phyloP scores from a whole-genome alignment of 2,888 invertebrate genomes.

The Dichetophora obliterata region DNA sequence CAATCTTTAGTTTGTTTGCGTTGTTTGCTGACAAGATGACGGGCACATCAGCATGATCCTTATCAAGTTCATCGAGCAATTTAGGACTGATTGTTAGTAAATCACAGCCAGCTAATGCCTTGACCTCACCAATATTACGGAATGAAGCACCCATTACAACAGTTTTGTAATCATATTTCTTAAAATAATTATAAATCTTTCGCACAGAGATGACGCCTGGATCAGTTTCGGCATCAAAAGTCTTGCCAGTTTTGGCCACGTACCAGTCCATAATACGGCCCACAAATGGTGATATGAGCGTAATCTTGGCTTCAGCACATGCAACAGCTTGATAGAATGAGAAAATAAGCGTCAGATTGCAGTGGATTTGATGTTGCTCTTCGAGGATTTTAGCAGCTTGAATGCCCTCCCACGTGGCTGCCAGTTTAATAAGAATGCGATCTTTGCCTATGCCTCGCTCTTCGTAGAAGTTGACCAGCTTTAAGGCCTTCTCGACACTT shows the following conservation, averaged over 20 bases:
- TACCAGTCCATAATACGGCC: conserved; percentile 99
- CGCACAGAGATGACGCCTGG: conserved; percentile 97
- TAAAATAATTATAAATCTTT: conserved; percentile 98
- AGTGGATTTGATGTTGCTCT: conserved; percentile 92
- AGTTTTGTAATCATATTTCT: conserved; percentile 96
- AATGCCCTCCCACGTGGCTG: conserved; percentile 99
- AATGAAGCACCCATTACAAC: conserved; percentile 99
- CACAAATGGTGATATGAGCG: conserved; percentile 98
- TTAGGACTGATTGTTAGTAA: conserved; percentile 95
- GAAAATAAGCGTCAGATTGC: conserved; percentile 97
- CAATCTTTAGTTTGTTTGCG: conserved; percentile 78
- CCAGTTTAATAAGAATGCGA: conserved; percentile 95
- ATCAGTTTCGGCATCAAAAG: conserved; percentile 87
- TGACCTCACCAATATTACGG: conserved; percentile 93
- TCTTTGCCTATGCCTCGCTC: conserved; percentile 92
- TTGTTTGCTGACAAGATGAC: conserved; percentile 74
- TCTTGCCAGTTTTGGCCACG: conserved; percentile 86
- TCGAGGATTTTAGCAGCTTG: conserved; percentile 96
- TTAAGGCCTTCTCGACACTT: conserved; percentile 90
- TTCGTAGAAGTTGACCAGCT: conserved; percentile 90
- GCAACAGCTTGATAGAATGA: conserved; percentile 97
- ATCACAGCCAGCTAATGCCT: conserved; percentile 95
- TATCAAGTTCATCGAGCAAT: conserved; percentile 87
- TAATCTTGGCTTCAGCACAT: conserved; percentile 97
- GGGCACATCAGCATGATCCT: conserved; percentile 77